Conservation (phyloP, 2,113 vertebrate species). For the Conger conger region DNA sequence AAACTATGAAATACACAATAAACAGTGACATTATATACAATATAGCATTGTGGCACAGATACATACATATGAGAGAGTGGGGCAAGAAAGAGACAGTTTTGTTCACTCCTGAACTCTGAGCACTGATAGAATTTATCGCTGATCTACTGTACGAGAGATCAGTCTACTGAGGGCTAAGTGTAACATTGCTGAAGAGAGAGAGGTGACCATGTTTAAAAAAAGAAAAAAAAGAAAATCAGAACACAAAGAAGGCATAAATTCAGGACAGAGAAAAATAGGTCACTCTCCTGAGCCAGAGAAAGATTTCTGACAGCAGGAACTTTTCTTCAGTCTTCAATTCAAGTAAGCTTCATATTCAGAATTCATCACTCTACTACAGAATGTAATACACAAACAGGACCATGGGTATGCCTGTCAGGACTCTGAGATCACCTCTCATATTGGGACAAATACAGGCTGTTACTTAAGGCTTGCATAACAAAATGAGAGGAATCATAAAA, state of each 20-base stretch:
- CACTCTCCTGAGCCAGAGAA: background rate
- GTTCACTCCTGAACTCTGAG: no score
- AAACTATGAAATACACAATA: no score
- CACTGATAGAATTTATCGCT: background rate
- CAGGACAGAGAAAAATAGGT: conserved; percentile 11
- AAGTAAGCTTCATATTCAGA: background rate
- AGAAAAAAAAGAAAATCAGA: no score
- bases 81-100: no score
- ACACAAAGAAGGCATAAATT: conserved; percentile 7
- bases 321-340: background rate
- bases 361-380: background rate
- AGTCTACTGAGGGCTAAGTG: background rate
- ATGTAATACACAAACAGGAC: background rate
- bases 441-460: background rate
- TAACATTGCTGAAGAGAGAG: background rate
- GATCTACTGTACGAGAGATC: background rate
- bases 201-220: conserved; percentile 1
- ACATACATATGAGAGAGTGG: no score
- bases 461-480: background rate
- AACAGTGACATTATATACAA: no score
- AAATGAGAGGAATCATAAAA: background rate
- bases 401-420: background rate
- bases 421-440: background rate
- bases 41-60: no score
- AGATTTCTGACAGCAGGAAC: background rate